These are phyloP conservation scores for Magallana angulata DNA, from an alignment of 1,140 invertebrate genomes.

Conservation along the genomic window DNA sequence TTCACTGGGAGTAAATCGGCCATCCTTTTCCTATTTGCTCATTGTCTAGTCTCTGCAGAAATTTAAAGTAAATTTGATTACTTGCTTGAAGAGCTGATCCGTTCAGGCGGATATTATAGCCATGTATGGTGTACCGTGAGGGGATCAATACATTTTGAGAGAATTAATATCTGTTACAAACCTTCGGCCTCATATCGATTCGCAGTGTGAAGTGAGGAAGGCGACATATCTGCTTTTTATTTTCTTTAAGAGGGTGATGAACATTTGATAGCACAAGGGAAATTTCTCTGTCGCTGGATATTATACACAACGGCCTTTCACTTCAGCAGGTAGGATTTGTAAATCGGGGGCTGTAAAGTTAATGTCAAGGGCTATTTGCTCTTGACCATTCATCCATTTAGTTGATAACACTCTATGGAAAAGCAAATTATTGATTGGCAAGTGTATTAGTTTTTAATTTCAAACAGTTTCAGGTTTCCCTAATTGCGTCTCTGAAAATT, in stretches of 20 bases:
- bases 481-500: no score
- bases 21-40: slow-evolving; percentile 24
- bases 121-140: slow-evolving; percentile 26
- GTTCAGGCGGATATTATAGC: slow-evolving; percentile 30
- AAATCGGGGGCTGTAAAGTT: background rate
- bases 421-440: slow-evolving; percentile 36
- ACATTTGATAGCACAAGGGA: slow-evolving; percentile 35
- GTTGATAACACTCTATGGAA: slow-evolving; percentile 17
- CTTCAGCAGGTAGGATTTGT: slow-evolving; percentile 35
- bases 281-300: slow-evolving; percentile 35
- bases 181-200: slow-evolving; percentile 29
- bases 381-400: slow-evolving; percentile 32
- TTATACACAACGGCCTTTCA: background rate
- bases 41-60: slow-evolving; percentile 35
- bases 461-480: background rate
- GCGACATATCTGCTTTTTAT: slow-evolving; percentile 27
- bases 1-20: slow-evolving; percentile 13
- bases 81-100: slow-evolving; percentile 23
- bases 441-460: slow-evolving; percentile 21
- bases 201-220: slow-evolving; percentile 1
- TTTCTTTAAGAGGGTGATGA: slow-evolving; percentile 30
- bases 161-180: slow-evolving; percentile 36
- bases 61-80: slow-evolving; percentile 39
- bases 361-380: slow-evolving; percentile 16
- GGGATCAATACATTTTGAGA: slow-evolving; percentile 31